Conservation (phyloP, 2,888 invertebrate genomes). For the Volucella inflata region DNA sequence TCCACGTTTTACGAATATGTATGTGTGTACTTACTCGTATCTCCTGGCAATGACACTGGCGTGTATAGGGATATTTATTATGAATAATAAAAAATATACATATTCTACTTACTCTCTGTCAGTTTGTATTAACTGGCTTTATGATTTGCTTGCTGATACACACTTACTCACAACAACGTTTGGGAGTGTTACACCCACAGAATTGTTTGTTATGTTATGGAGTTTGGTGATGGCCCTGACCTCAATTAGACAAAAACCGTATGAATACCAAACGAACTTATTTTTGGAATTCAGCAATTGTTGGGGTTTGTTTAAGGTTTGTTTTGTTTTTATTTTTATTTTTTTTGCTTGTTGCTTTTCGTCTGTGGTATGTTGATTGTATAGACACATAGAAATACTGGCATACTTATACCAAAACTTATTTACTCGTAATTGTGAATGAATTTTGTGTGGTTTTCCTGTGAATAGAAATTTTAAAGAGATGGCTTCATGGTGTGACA, state of each 20-base stretch:
- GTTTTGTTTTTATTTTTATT: conserved; percentile 7
- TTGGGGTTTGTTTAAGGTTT: conserved; percentile 6
- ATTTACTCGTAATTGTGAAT: too few relatives aligned
- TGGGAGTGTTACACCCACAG: conserved; percentile 12
- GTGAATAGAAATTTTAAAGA: too few relatives aligned
- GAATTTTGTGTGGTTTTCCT: too few relatives aligned
- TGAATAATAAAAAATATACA: conserved; percentile 18
- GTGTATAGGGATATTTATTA: not conserved
- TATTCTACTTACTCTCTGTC: conserved; percentile 14
- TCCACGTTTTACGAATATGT: not conserved
- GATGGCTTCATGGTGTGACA: too few relatives aligned
- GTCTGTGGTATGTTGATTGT: too few relatives aligned
- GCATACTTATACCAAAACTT: too few relatives aligned
- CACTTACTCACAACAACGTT: conserved; percentile 8
- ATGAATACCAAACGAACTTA: conserved; percentile 29
- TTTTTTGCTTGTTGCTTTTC: conserved; percentile 1
- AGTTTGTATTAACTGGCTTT: not conserved
- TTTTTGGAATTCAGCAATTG: conserved; percentile 40
- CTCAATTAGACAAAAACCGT: conserved; percentile 42
- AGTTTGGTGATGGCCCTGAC: conserved; percentile 37
- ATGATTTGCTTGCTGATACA: not conserved
- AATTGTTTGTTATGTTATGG: not conserved
- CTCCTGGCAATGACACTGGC: not conserved
- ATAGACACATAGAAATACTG: too few relatives aligned
- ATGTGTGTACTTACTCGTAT: not conserved